Conservation (phyloP, 35 echinoderm and acorn worm species). For the Ophiothrix spiculata region DNA sequence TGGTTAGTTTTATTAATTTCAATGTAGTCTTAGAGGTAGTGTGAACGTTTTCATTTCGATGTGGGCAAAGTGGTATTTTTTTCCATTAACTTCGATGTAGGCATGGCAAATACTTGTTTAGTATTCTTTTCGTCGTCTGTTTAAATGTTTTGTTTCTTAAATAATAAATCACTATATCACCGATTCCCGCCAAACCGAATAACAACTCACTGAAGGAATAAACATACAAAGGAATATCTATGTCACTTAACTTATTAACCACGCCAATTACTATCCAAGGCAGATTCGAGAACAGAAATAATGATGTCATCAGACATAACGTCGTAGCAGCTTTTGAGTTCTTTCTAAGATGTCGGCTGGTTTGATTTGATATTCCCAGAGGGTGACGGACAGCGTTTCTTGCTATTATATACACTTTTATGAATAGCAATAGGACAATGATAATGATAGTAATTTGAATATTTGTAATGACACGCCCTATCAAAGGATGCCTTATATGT, state of each 20-base stretch:
- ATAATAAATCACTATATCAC: neutral
- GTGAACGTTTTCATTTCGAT: too few relatives aligned
- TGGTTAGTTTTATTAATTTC: too few relatives aligned
- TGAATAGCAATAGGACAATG: too few relatives aligned
- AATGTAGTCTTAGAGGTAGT: too few relatives aligned
- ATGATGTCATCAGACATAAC: neutral
- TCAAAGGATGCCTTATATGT: too few relatives aligned
- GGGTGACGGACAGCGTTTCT: neutral
- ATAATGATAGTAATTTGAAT: too few relatives aligned
- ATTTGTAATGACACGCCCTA: too few relatives aligned
- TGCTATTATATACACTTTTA: neutral
- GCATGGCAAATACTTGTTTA: neutral
- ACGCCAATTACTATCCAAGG: neutral
- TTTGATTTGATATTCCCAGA: neutral
- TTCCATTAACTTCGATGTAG: too few relatives aligned
- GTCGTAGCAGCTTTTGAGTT: neutral
- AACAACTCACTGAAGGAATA: neutral
- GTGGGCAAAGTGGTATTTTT: too few relatives aligned
- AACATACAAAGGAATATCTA: neutral
- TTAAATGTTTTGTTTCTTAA: neutral
- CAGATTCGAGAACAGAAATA: neutral
- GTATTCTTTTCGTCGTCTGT: neutral
- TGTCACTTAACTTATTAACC: neutral
- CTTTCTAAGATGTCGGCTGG: neutral
- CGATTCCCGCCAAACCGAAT: neutral